Evolutionary conservation across 2,888 invertebrate species (phyloP), one percentile per base, ranked within the genome.

Genomic region (Diarsia brunnea): DNA sequence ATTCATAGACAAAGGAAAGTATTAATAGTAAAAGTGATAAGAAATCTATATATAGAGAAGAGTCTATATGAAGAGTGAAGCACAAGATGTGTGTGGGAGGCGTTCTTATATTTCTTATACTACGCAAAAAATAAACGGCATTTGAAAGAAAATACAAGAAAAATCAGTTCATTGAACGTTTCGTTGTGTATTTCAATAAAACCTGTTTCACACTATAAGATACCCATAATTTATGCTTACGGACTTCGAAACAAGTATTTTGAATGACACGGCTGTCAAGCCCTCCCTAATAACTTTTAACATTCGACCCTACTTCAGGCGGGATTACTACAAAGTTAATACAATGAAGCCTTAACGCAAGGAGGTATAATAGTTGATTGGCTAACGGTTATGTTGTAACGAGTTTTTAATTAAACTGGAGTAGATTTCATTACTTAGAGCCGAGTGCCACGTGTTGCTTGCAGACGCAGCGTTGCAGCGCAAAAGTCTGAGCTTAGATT

Each of bases 351-450:
- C 67, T 86, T 75, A 69, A 47, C 58, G 72, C 55, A 67, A 72
- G 53, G 69, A 89, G 85, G 90, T 90, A 91, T 92, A 92, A 90
- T 85, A 90, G 90, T 92, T 91, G 91, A 92, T 92, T 89, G 91
- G 90, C 87, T 90, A 90, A 90, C 89, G 84, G 90, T 91, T 90
- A 90, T 90, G 89, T 88, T 88, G 89, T 90, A 88, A 93, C 90
- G 90, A 90, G 89, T 92, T 94, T 93, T 93, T 94, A 93, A 94
- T 94, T 92, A 94, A 93, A 93, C 89, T 89, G 83, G 88, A 91
- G 90, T 89, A 89, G 90, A 93, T 93, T 93, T 95, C 92, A 95
- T 95, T 95, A 95, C 95, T 95, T 95, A 95, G 90, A 88, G 89
- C 88, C 81, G 82, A 79, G 77, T 84, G 90, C 92, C 94, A 95